Base-by-base conservation (phyloP, 2,113 vertebrate genomes). In the Brevimyrus niger region DNA sequence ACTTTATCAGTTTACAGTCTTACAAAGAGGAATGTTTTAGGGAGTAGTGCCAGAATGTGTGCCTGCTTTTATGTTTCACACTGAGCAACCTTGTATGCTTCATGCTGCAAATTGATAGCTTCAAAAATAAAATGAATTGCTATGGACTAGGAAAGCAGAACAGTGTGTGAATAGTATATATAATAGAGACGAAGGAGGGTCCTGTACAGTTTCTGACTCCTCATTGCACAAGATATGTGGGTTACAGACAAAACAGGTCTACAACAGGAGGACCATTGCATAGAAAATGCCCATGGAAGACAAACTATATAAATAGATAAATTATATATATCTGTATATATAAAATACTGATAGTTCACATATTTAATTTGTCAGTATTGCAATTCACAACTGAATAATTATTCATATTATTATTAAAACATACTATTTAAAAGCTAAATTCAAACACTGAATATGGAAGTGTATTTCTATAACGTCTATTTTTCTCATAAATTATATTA, bases 41-140 rank as follows among this genome's bases (percentile, higher is more conserved):
- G 10, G 23, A 42, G 31, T 9, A 7, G 19, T 46, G 44, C 69
- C n/a, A 53, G 58, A 42, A 89, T 50, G 47, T 73, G 53, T 42
- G 55, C 69, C n/a, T 86, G 89, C 55, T 86, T 87, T 86, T 48
- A 48, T 69, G 55, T 17, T 48, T 87, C 53, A 58, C 50, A 42
- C n/a, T 87, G n/a, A 8, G 11, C 50, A 35, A 3, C 93, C 93
- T 92, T 94, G 92, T 92, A 80, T 92, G 23, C n/a, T 38, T 21
- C 31, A 27, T 53, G 35, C 51, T 55, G 48, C 15, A 21, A 38
- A 35, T 11, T 85, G 82, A 23, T 84, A 47, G 21, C 44, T n/a
- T 44, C 35, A 65, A 65, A 65, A 2, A 65, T 27, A 65, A 65
- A 61, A 61, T 9, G 55, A 61, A 61, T 61, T 27, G n/a, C 6